Evolutionary conservation across 2,113 vertebrate species (phyloP).

Genomic region (Centropristis striata): DNA sequence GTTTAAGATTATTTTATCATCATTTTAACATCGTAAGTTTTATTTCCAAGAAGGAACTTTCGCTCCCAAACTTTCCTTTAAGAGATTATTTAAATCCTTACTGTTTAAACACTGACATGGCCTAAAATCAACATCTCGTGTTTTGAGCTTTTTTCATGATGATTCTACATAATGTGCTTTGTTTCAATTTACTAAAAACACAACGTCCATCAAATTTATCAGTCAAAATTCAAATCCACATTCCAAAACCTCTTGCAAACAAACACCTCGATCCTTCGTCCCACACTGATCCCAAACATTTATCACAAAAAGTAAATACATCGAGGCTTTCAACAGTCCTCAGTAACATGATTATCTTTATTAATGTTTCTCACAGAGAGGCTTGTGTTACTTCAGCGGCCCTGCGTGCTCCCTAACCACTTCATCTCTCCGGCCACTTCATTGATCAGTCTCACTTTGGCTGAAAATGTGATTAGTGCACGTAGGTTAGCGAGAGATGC

Average conservation of each 20-base stretch:
- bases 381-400: conserved; percentile 14
- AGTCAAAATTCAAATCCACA: background rate
- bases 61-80: background rate
- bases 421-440: conserved; percentile 40
- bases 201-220: background rate
- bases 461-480: conserved; percentile 73
- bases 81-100: background rate
- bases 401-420: background rate
- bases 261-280: background rate
- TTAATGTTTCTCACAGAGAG: conserved; percentile 20
- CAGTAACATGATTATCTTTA: background rate
- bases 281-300: background rate
- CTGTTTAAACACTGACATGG: background rate
- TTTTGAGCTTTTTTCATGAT: background rate
- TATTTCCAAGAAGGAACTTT: background rate
- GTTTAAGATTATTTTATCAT: too few relatives aligned
- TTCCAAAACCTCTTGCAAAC: background rate
- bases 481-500: conserved; percentile 57
- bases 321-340: background rate
- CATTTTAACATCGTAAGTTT: too few relatives aligned
- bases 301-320: conserved; percentile 15
- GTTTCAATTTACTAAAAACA: background rate
- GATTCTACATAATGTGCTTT: background rate
- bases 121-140: background rate
- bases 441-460: conserved; percentile 66